Evolutionary conservation across 2,113 vertebrate species (phyloP), one percentile per base, ranked within the genome.

Genomic region (Chauna torquata): DNA sequence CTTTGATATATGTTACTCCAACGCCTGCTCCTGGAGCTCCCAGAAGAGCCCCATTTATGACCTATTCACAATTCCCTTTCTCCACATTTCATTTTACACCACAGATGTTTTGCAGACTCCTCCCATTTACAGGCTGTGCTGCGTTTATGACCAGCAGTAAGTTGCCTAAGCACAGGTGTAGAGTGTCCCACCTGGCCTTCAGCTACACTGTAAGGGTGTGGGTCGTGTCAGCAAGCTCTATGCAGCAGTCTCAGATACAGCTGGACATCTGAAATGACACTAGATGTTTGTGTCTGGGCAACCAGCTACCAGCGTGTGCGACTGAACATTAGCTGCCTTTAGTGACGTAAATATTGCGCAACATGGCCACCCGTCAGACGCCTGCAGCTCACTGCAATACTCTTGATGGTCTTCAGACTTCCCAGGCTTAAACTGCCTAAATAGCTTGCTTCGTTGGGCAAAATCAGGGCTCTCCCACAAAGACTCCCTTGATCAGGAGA

Each of bases 271-370:
- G 44, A 66, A 74, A 28, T 54, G 13, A 40, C 28, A 22, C 44
- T 16, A 61, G 34, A 16, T 66, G 4, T 40, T 59, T n/a, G 44
- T 47, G 18, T 84, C 79, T 49, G 54, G 22, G 24, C 54, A 84
- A 1, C 16, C 0, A 5, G 13, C 16, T 79, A 32, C 52, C 40
- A 47, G 6, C 5, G 8, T n/a, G 12, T 34, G 34, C 30, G 27
- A 30, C 54, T 55, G 54, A 16, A 55, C 16, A 11, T 17, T 55
- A 28, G 54, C 28, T 30, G 54, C 28, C 54, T 30, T 55, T 55
- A 55, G 54, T 55, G 54, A 55, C 28, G 14, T 24, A 81, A 86
- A 69, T 47, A 6, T 40, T 49, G 45, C 40, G 34, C 30, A 1
- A 0, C 25, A 16, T 13, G 16, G 45, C 34, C 58, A 61, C 11